Evolutionary conservation across 2,113 vertebrate genomes (phyloP), one percentile per base, ranked within the genome.

Genomic region (Marmota monax): DNA sequence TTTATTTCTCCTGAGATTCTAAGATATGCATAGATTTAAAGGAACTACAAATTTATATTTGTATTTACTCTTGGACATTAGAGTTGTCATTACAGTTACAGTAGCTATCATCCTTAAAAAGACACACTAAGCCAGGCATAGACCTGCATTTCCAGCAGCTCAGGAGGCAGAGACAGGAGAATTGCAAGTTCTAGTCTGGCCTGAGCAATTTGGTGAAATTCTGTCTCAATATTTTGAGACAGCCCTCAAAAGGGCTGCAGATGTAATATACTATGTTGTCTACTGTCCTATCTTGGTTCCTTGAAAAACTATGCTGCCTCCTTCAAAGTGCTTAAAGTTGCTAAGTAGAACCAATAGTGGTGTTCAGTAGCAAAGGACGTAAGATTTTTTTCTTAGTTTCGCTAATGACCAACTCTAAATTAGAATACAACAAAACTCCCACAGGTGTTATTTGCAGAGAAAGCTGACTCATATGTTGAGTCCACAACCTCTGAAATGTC

Each of bases 1-100:
- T 85, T 95, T 93, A 84, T 74, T 95, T 97, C 67, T 78, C 32
- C 58, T 70, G 13, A 77, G 77, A 94, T 88, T 89, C 58, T 88
- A 12, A 96, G 12, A 58, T 79, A 18, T 45, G 23, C 48, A 72
- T 48, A 63, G 48, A 85, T 56, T 82, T 67, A 82, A 94, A 79
- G 13, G 51, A 92, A 88, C n/a, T 58, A 53, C n/a, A 88, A 85
- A 96, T 58, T 78, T 78, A 73, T 45, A 86, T 53, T 78, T 78
- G 63, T 45, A 86, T 45, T 95, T 78, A 77, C 7, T 83, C 27
- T 86, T 51, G 63, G 32, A 34, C 7, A 23, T 95, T 73, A n/a
- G 18, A 65, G 22, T 9, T 89, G 5, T 73, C n/a, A 58, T 79
- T 93, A 37, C 37, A 72, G 16, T 80, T 77, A 63, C 7, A 76